Base-by-base conservation (phyloP, 2,888 invertebrate species). In the Neria commutata region DNA sequence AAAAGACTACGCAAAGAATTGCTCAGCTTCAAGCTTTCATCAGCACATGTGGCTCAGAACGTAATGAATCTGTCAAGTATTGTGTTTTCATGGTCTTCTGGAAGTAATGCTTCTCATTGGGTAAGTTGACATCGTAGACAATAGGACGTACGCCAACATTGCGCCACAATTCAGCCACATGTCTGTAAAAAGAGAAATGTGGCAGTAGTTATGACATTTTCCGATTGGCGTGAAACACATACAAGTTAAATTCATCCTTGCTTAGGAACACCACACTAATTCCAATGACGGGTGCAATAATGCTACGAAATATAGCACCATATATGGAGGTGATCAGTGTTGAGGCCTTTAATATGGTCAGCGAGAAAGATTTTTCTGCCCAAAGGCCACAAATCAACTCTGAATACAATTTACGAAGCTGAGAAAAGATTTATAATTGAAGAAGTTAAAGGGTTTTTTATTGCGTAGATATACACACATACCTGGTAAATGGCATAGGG, bases 61-160 rank as follows among this genome's bases (percentile, higher is more conserved):
- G 76, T 63, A 82, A 63, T 14, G 82, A 81, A 66, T 81, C 81
- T 11, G 82, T 82, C 58, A 82, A 69, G 72, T 82, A 82, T 70
- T 81, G 81, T 24, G 80, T 80, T 69, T 82, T 81, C 76, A 82
- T 79, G 4, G 80, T 79, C 64, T 80, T 80, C 65, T 82, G 82
- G 67, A 81, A 82, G 66, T 82, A 82, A 21, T 81, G 80, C 64
- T 82, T 82, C 67, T 82, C 82, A 68, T 81, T 82, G 50, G 82
- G 82, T 54, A 81, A 82, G 69, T 82, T 82, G 2, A 82, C 81
- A 68, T 79, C 80, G 56, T 82, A 82, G 11, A 81, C 82, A 55
- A 82, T 78, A 47, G 82, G 82, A 54, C 81, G 78, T 5, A 82
- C 81, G 54, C 80, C 81, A 49, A 79, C 79, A 67, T 82, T 80